Conservation (phyloP, 2,888 invertebrate genomes). For the Pogonocherus hispidulus region DNA sequence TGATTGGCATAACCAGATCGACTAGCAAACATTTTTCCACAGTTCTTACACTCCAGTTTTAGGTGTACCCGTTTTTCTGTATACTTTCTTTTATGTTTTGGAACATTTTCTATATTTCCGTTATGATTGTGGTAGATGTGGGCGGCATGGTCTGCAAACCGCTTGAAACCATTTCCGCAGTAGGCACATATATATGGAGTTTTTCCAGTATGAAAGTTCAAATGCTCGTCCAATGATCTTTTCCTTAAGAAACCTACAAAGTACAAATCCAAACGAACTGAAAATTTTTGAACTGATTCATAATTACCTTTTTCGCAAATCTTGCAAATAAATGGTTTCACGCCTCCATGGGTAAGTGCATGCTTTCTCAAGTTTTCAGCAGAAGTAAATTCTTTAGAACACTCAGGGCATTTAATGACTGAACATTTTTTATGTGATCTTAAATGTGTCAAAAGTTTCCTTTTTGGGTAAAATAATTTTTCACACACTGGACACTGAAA, state of each 20-base stretch:
- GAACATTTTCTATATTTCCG: constrained; percentile 18
- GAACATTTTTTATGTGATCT: constrained; percentile 22
- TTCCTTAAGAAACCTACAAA: constrained; percentile 38
- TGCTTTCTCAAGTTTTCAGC: constrained; percentile 29
- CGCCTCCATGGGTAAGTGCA: constrained; percentile 14
- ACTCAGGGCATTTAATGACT: constrained; percentile 16
- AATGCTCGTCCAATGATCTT: constrained; percentile 46
- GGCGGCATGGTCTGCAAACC: constrained; percentile 46
- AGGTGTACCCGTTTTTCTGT: constrained; percentile 50
- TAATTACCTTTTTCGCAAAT: constrained; percentile 47
- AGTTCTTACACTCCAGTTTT: constrained; percentile 47
- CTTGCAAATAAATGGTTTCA: constrained; percentile 46
- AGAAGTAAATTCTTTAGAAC: constrained; percentile 22
- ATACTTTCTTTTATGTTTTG: constrained; percentile 48
- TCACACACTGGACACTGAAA: constrained; percentile 38
- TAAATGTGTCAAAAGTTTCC: constrained; percentile 29
- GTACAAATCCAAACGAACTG: too few species aligned
- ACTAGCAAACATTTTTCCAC: constrained; percentile 51
- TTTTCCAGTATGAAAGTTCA: constrained; percentile 49
- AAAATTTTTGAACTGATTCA: neutral
- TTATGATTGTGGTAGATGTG: constrained; percentile 43
- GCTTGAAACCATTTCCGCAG: constrained; percentile 49
- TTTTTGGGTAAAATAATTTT: constrained; percentile 28
- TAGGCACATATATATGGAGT: constrained; percentile 48
- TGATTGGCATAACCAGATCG: constrained; percentile 52